Evolutionary conservation across 1,140 invertebrate species (phyloP), one percentile per base, ranked within the genome.

Genomic region (Trichogramma pretiosum): DNA sequence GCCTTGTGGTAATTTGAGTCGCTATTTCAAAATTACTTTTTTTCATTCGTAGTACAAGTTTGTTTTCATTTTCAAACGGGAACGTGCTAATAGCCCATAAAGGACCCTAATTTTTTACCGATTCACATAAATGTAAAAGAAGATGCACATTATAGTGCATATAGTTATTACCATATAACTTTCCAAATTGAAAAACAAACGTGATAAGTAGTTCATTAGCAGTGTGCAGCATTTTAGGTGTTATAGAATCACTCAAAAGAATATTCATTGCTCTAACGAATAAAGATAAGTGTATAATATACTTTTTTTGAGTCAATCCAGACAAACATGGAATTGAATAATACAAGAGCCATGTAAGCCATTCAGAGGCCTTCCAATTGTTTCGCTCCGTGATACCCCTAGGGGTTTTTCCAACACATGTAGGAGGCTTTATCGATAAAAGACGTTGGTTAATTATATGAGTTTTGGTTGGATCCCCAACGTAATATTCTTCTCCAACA

Each of bases 141-240:
- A 48, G 34, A 48, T 48, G 37, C 11, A 48, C 22, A 23, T 48
- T 48, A 17, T 48, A 48, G 16, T 18, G 23, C 46, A 48, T 48
- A 19, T 37, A 37, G 9, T 37, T 19, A 10, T 19, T 37, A 11
- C 36, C 36, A n/a, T 37, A 37, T 11, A 37, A 10, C 9, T 21
- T 19, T 37, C n/a, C 17, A 21, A 37, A 21, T 21, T 37, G 17
- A 5, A 37, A 18, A 13, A 37, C 35, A 37, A 37, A 37, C 8
- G 35, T 19, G 22, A 21, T 37, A 21, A 19, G 19, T 37, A 19
- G n/a, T 19, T 21, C 8, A 19, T n/a, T 37, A 37, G 16, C 10
- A 28, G 13, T 33, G 13, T 17, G 5, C n/a, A 32, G 13, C 7
- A 43, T 43, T 43, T 43, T 8, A n/a, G 16, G 18, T 18, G 41